Conservation (phyloP, 2,113 vertebrate genomes). For the Odobenus rosmarus region DNA sequence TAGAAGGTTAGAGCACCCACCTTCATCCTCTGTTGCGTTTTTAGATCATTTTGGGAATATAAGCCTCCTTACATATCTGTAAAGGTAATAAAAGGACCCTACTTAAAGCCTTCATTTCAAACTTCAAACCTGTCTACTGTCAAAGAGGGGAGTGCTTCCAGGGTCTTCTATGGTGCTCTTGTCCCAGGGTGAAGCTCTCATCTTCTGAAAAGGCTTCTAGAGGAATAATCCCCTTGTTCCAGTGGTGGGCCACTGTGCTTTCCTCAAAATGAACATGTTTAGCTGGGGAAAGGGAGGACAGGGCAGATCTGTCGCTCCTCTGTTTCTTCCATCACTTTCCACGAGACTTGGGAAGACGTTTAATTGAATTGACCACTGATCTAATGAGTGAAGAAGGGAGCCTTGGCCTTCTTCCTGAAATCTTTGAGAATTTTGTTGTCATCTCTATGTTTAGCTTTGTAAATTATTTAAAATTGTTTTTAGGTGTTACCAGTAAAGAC, state of each 20-base stretch:
- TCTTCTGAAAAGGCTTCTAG: background rate
- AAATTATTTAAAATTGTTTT: conserved; percentile 42
- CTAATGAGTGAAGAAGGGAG: background rate
- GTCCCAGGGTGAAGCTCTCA: background rate
- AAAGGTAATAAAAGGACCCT: background rate
- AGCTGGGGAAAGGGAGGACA: accelerated
- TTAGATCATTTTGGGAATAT: background rate
- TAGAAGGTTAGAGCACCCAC: background rate
- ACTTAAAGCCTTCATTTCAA: background rate
- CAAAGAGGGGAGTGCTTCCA: background rate
- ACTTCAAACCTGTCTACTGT: background rate
- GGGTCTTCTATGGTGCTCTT: background rate
- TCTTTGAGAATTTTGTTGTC: conserved; percentile 13
- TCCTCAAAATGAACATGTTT: background rate
- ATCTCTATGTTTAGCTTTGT: conserved; percentile 8
- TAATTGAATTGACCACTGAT: background rate
- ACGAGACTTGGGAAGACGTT: background rate
- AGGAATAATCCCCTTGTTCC: background rate
- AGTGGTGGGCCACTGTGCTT: accelerated
- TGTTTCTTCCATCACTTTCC: background rate
- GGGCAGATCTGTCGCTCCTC: background rate
- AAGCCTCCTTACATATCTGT: background rate
- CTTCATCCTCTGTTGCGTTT: background rate
- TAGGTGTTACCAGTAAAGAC: conserved; percentile 43
- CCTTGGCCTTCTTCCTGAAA: background rate